phyloP scores from a whole-genome alignment of 35 echinoderm and acorn worm genomes.

The Anneissia japonica region DNA sequence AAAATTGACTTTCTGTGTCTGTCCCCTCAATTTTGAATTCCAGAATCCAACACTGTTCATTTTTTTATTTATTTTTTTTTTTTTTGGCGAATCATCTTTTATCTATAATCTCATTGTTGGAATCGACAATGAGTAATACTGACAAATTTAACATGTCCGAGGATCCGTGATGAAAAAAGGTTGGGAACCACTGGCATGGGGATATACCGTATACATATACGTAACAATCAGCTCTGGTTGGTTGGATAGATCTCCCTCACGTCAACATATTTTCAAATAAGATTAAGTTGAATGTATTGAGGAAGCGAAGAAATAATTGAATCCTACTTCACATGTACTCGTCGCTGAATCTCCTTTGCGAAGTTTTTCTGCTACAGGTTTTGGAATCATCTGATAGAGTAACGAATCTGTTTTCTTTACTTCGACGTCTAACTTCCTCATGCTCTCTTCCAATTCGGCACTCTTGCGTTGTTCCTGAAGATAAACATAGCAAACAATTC shows the following conservation, averaged over 20 bases:
- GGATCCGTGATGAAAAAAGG: too few relatives aligned
- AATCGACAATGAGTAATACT: too few relatives aligned
- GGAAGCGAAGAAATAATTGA: too few relatives aligned
- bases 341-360: constrained; percentile 86
- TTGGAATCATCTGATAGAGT: constrained; percentile 90
- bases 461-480: constrained; percentile 76
- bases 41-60: too few relatives aligned
- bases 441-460: constrained; percentile 79
- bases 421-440: constrained; percentile 80
- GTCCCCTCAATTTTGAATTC: too few relatives aligned
- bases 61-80: too few relatives aligned
- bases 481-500: too few relatives aligned
- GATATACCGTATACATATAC: neutral
- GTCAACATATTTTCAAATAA: neutral
- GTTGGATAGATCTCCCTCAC: neutral
- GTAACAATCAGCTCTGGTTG: neutral
- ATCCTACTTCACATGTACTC: constrained; percentile 91
- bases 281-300: neutral
- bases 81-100: too few relatives aligned
- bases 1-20: too few relatives aligned
- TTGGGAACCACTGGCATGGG: neutral
- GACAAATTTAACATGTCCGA: too few relatives aligned
- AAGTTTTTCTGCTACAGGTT: constrained; percentile 76
- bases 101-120: too few relatives aligned
- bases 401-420: constrained; percentile 91